Evolutionary conservation across 2,797 vertebrate genomes (phyloP).

Genomic region (Lacerta agilis): DNA sequence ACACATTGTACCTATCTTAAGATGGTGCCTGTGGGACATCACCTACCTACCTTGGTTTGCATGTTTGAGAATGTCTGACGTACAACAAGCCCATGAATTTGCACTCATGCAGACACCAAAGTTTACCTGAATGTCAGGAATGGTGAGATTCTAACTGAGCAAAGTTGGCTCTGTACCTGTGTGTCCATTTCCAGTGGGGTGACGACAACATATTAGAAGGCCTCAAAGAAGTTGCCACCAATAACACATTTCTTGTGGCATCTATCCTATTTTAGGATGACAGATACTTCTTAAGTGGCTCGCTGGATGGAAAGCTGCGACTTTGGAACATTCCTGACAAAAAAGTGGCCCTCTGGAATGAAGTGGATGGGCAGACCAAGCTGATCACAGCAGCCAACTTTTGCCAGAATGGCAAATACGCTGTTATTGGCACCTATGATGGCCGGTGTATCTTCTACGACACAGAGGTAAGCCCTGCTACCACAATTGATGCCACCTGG

Average conservation of each 20-base stretch:
- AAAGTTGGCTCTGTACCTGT: neutral
- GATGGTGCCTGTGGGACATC: neutral
- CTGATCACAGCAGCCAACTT: slow-evolving; percentile 99
- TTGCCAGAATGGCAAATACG: slow-evolving; percentile 98
- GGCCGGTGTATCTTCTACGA: slow-evolving; percentile 99
- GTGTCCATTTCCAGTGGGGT: neutral
- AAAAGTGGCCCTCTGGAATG: slow-evolving; percentile 98
- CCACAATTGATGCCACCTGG: no score
- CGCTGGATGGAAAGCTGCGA: slow-evolving; percentile 94
- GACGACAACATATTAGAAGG: neutral
- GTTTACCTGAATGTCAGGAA: neutral
- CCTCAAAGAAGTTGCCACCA: neutral
- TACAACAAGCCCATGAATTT: neutral
- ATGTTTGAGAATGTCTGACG: neutral
- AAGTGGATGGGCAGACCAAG: slow-evolving; percentile 97
- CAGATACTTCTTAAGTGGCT: slow-evolving; percentile 96
- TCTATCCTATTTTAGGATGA: slow-evolving; percentile 85
- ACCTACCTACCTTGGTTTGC: no score
- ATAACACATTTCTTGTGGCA: neutral
- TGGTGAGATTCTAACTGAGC: no score
- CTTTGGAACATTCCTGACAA: slow-evolving; percentile 99
- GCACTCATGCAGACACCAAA: no score
- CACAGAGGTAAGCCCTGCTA: slow-evolving; percentile 86
- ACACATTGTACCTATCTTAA: neutral
- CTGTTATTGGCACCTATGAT: slow-evolving; percentile 97